phyloP scores from a whole-genome alignment of 2,888 invertebrate genomes.

The Cheilosia vernalis region DNA sequence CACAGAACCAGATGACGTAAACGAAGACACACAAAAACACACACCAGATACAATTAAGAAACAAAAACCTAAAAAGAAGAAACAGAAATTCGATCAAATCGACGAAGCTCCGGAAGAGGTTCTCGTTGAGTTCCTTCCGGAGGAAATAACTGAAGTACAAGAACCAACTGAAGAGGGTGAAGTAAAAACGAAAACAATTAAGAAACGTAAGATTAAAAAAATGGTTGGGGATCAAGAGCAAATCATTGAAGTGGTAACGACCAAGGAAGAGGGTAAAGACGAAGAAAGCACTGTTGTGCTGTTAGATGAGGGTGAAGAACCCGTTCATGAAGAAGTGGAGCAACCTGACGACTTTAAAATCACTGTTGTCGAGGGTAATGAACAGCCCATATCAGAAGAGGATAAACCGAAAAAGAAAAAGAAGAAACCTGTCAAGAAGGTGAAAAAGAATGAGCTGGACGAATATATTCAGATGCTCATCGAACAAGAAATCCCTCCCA shows the following conservation, averaged over 20 bases:
- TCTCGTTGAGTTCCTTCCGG: conserved; percentile 78
- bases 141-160: conserved; percentile 77
- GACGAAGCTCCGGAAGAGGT: conserved; percentile 80
- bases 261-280: conserved; percentile 78
- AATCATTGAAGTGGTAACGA: conserved; percentile 78
- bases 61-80: conserved; percentile 79
- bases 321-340: conserved; percentile 65
- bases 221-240: conserved; percentile 78
- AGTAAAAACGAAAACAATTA: conserved; percentile 77
- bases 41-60: conserved; percentile 79
- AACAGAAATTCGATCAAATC: conserved; percentile 78
- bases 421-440: conserved; percentile 79
- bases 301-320: conserved; percentile 77
- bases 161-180: conserved; percentile 76
- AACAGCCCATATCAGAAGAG: conserved; percentile 74
- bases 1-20: conserved; percentile 83
- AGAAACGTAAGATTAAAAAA: conserved; percentile 80
- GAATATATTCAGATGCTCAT: conserved; percentile 82
- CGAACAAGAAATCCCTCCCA: conserved; percentile 82
- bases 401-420: conserved; percentile 78
- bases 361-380: conserved; percentile 76
- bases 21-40: conserved; percentile 81
- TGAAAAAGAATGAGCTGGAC: conserved; percentile 81
- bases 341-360: conserved; percentile 68
- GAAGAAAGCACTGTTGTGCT: conserved; percentile 78